Evolutionary conservation across 1,140 invertebrate genomes (phyloP).

Genomic region (Sesamia nonagrioides): DNA sequence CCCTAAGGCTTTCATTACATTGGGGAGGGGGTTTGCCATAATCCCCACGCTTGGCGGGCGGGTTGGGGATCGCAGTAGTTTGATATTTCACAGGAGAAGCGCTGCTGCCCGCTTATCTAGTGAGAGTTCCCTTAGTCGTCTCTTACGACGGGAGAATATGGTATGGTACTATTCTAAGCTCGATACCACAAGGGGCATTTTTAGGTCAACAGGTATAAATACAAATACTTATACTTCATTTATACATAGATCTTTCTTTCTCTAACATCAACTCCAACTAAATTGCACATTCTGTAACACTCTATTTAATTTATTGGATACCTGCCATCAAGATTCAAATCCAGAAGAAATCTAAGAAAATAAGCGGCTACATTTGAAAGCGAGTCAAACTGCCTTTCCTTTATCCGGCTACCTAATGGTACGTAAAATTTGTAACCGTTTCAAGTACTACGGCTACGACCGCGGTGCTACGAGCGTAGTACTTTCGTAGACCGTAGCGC

Average conservation of each 20-base stretch:
- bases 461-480: conserved; percentile 50
- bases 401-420: conserved; percentile 54
- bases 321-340: conserved; percentile 34
- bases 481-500: conserved; percentile 53
- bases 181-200: too few relatives aligned
- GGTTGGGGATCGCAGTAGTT: too few relatives aligned
- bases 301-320: neutral
- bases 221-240: neutral
- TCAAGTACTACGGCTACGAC: conserved; percentile 51
- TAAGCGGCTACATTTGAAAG: conserved; percentile 51
- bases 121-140: too few relatives aligned
- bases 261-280: neutral
- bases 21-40: too few relatives aligned
- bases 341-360: conserved; percentile 50
- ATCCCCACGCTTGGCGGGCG: too few relatives aligned
- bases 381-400: conserved; percentile 53
- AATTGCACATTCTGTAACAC: neutral
- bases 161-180: too few relatives aligned
- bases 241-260: neutral
- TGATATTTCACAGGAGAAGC: too few relatives aligned
- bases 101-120: too few relatives aligned
- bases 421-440: conserved; percentile 57
- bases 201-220: neutral
- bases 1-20: too few relatives aligned
- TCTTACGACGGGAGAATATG: too few relatives aligned